Evolutionary conservation across 2,888 invertebrate genomes (phyloP).

Genomic region (Hyalella azteca): DNA sequence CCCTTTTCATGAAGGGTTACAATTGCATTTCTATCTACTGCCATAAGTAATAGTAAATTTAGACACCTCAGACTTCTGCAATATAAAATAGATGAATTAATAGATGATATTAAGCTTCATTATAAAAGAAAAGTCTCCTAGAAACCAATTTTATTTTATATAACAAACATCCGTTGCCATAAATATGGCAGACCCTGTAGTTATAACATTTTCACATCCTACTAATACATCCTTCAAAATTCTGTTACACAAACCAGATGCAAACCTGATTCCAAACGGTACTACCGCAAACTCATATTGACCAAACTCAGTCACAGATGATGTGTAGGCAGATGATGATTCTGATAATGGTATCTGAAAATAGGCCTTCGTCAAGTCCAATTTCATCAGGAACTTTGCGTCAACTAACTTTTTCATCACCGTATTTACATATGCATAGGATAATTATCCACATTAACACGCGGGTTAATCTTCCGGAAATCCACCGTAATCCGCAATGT

Average conservation of each 20-base stretch:
- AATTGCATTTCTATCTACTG: no score
- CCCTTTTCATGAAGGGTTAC: no score
- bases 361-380: neutral
- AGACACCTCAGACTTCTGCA: no score
- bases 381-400: neutral
- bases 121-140: no score
- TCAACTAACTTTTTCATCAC: neutral
- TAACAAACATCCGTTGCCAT: no score
- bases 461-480: neutral
- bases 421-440: neutral
- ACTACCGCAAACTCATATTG: neutral
- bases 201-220: neutral
- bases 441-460: neutral
- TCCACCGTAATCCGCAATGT: neutral
- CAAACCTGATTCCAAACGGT: neutral
- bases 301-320: neutral
- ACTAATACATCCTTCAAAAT: neutral
- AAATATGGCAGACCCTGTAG: no score
- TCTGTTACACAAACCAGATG: neutral
- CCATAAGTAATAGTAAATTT: no score
- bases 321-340: neutral
- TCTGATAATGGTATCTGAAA: neutral
- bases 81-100: no score
- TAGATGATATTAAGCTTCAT: no score
- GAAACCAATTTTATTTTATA: no score